Evolutionary conservation across 92 coral and sea anemone species (phyloP), one percentile per base, ranked within the genome.

Genomic region (Actinernus sp.): DNA sequence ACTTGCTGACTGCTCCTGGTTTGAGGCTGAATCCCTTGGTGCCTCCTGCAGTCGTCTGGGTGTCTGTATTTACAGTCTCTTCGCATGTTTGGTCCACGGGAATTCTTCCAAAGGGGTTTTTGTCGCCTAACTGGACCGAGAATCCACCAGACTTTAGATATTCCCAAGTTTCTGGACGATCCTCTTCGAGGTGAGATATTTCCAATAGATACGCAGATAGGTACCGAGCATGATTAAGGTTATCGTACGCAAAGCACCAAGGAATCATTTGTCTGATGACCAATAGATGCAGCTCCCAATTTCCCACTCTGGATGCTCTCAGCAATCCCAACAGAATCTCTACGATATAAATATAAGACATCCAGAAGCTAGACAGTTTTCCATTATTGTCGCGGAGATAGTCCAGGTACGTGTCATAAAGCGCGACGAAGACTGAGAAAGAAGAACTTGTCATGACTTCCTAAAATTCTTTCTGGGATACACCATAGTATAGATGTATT

Each of bases 241-340:
- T 66, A 26, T 73, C 81, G 45, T 82, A 51, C 14, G 83, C 80
- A 61, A 82, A 82, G 37, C 74, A 82, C 72, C 73, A 82, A 14
- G 89, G 83, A 17, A 76, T 73, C 73, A 68, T 67, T 49, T 66
- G 55, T 29, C 47, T 44, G 30, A 76, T 54, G 52, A 80, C 59
- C 8, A 75, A 63, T 61, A 66, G 49, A 56, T 82, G 89, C 26
- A 82, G 58, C 62, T 49, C 65, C 89, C 83, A 82, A 50, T 65
- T 38, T 59, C 78, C 89, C 52, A 74, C 89, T 26, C 89, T 70
- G 22, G 78, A 57, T 44, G 83, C 89, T 75, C 76, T 62, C 71
- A 67, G 54, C 65, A 72, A 61, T 32, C 51, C 51, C 58, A 79
- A 58, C 51, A 72, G 71, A 40, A 58, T 52, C 48, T 73, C 76